A percentile compares a stretch with the other conserved stretches of the same genome.
Evolutionary conservation across 2,888 invertebrate species (phyloP).

Genomic region (Taphrorychus bicolor): DNA sequence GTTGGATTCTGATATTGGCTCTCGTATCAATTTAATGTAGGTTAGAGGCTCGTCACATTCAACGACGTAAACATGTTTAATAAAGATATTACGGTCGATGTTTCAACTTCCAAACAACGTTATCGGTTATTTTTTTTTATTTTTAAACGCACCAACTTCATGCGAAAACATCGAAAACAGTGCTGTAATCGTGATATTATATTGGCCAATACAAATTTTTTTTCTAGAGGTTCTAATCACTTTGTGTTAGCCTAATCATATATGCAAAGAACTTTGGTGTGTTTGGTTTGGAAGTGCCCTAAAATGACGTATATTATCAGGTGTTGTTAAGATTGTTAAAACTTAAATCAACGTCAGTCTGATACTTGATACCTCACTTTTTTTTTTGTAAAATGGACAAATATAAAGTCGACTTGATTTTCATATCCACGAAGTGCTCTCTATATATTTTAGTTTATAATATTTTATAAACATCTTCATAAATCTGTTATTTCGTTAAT

Average conservation of each 20-base stretch:
- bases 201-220: not conserved
- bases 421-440: no score
- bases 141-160: not conserved
- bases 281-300: no score
- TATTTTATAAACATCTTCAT: not conserved
- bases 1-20: no score
- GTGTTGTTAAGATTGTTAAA: no score
- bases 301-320: no score
- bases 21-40: no score
- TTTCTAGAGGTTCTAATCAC: no score
- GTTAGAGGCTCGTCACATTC: not conserved
- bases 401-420: no score
- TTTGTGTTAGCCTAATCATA: no score
- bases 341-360: no score
- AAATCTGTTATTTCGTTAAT: not conserved
- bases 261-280: not conserved
- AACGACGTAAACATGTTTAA: not conserved
- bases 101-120: not conserved
- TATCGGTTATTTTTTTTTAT: not conserved
- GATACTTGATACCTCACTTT: no score
- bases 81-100: not conserved
- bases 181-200: not conserved
- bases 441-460: not conserved
- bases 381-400: no score
- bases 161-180: not conserved